Evolutionary conservation across 2,113 vertebrate genomes (phyloP).

Genomic region (Xiphorhynchus elegans): DNA sequence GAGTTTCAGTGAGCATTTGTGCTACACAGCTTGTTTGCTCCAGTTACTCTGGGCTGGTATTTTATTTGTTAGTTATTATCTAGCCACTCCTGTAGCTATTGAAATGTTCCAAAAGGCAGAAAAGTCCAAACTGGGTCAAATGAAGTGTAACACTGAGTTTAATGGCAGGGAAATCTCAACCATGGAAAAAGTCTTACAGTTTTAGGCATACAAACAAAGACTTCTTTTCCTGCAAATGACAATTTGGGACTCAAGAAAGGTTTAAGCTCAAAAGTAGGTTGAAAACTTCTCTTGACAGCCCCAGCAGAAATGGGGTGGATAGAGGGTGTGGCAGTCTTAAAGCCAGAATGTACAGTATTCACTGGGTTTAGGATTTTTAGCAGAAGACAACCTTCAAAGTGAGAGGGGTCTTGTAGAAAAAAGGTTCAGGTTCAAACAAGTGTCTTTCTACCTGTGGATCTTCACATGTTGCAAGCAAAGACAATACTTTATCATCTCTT

Average conservation of each 20-base stretch:
- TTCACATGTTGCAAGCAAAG: neutral
- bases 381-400: neutral
- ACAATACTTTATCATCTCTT: neutral
- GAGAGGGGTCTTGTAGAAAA: neutral
- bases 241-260: neutral
- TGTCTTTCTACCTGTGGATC: neutral
- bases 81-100: slow-evolving; percentile 30
- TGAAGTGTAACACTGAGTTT: neutral
- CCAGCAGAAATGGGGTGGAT: neutral
- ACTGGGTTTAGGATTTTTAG: neutral
- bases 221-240: neutral
- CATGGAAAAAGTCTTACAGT: neutral
- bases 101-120: slow-evolving; percentile 29
- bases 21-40: slow-evolving; percentile 3
- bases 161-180: neutral
- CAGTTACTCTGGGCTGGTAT: slow-evolving; percentile 15
- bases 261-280: neutral
- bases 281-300: neutral
- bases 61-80: slow-evolving; percentile 56
- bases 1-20: neutral
- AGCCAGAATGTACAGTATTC: neutral
- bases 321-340: neutral
- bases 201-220: neutral
- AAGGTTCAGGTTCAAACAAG: neutral
- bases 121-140: neutral